phyloP scores from a whole-genome alignment of 2,888 invertebrate species.

The Charanyca ferruginea region DNA sequence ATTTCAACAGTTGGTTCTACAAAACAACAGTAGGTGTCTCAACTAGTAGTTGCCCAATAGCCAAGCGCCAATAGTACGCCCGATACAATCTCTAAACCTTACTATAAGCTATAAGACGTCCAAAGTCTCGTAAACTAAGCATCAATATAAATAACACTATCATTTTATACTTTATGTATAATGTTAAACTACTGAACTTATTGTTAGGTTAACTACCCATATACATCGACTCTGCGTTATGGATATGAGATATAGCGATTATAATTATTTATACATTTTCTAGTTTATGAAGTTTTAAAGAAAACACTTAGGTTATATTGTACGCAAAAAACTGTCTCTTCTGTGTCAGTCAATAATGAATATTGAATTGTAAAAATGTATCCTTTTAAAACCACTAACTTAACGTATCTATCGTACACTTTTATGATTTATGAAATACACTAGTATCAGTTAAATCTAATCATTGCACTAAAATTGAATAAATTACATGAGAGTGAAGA shows the following conservation, averaged over 20 bases:
- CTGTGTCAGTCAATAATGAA: slow-evolving; percentile 86
- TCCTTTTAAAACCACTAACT: slow-evolving; percentile 80
- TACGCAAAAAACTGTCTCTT: slow-evolving; percentile 82
- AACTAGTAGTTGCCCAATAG: slow-evolving; percentile 71
- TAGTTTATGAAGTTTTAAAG: slow-evolving; percentile 77
- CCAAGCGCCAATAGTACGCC: slow-evolving; percentile 84
- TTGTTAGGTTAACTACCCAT: slow-evolving; percentile 82
- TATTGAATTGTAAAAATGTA: slow-evolving; percentile 85
- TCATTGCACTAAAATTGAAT: slow-evolving; percentile 91
- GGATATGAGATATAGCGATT: slow-evolving; percentile 84
- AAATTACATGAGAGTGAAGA: slow-evolving; percentile 87
- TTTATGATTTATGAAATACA: slow-evolving; percentile 80
- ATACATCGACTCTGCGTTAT: slow-evolving; percentile 81
- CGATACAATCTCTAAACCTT: slow-evolving; percentile 84
- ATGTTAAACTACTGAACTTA: slow-evolving; percentile 87
- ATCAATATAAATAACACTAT: slow-evolving; percentile 90
- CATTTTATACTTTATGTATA: slow-evolving; percentile 86
- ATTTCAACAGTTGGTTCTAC: slow-evolving; percentile 37
- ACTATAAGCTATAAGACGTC: slow-evolving; percentile 86
- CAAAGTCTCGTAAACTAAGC: slow-evolving; percentile 89
- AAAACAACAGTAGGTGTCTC: slow-evolving; percentile 45
- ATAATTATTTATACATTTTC: slow-evolving; percentile 83
- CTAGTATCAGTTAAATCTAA: slow-evolving; percentile 88
- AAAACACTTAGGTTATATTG: slow-evolving; percentile 82
- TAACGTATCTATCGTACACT: slow-evolving; percentile 84